Base-by-base conservation (phyloP, 1,140 invertebrate genomes). In the Micrasema minimum region DNA sequence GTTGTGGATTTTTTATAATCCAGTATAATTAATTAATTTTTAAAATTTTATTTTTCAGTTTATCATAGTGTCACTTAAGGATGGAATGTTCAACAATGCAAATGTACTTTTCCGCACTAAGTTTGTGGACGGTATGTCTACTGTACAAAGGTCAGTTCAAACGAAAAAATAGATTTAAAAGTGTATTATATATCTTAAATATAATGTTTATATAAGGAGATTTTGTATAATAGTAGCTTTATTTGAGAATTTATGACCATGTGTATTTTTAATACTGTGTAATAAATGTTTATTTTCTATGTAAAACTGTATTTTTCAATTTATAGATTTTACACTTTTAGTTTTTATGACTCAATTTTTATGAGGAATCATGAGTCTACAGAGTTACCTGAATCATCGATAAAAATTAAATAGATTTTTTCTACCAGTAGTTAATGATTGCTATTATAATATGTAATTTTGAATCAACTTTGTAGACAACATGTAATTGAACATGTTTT, bases 11-110 rank as follows among this genome's bases (percentile, higher is more conserved):
- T n/a, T n/a, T n/a, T n/a, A n/a, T n/a, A n/a, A n/a, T n/a, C n/a
- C n/a, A n/a, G n/a, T 38, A 38, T 38, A 38, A 6, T 62, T 12
- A 5, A 43, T 50, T 4, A 20, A 45, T 5, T 38, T 5, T 38
- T 38, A 62, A 11, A 2, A 18, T 71, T 74, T 51, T 48, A 9
- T 57, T 6, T 85, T 90, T 50, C 88, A 99, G 90, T 99, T 99
- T 81, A 96, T 99, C 76, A 92, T 99, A 69, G 98, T 99, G 0
- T 99, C 98, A 0, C 87, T 99, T 11, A 99, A 99, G 82, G 96
- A 99, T 83, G 98, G 98, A 23, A 99, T 99, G 94, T 99, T 99
- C 82, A 97, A 96, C 80, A 99, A 99, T 85, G 98, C 98, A 0
- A 99, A 99, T 85, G 96, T 99, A 23, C 81, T 99, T 16, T 99